Percentiles rank a stretch among this genome's conserved stretches.
These are phyloP conservation scores for Zaprionus nigranus DNA, from an alignment of 1,140 invertebrate genomes.

Conservation along the genomic window DNA sequence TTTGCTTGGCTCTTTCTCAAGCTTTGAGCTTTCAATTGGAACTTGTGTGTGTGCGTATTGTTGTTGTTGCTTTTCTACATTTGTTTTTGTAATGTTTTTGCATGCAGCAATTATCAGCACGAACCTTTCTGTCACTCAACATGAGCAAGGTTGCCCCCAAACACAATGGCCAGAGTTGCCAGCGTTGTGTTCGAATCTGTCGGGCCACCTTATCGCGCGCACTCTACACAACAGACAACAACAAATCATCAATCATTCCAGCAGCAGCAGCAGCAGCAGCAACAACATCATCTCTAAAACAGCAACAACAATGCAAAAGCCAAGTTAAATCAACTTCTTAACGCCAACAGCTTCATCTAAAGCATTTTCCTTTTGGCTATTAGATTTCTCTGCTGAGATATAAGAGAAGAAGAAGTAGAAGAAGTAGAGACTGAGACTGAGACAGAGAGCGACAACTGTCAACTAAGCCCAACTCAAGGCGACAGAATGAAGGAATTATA, in stretches of 20 bases:
- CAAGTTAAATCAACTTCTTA: constrained; percentile 73
- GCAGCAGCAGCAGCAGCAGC: constrained; percentile 27
- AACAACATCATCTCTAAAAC: constrained; percentile 16
- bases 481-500: constrained; percentile 8
- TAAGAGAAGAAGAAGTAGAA: not conserved
- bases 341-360: constrained; percentile 67
- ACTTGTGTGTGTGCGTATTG: not conserved
- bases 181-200: constrained; percentile 38
- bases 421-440: not conserved
- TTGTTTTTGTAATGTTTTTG: constrained; percentile 36
- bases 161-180: constrained; percentile 68
- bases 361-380: constrained; percentile 16
- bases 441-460: not conserved
- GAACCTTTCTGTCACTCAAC: constrained; percentile 66
- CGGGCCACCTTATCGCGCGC: constrained; percentile 58
- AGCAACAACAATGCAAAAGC: constrained; percentile 39
- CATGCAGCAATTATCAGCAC: constrained; percentile 71
- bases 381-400: constrained; percentile 34
- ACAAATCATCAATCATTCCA: constrained; percentile 76
- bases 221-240: constrained; percentile 42
- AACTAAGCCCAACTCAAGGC: constrained; percentile 8
- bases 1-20: constrained; percentile 10
- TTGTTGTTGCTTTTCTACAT: not conserved
- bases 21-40: not conserved
- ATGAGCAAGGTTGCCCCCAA: constrained; percentile 53